Evolutionary conservation across 1,140 invertebrate species (phyloP), one percentile per base, ranked within the genome.

Genomic region (Atta texana): DNA sequence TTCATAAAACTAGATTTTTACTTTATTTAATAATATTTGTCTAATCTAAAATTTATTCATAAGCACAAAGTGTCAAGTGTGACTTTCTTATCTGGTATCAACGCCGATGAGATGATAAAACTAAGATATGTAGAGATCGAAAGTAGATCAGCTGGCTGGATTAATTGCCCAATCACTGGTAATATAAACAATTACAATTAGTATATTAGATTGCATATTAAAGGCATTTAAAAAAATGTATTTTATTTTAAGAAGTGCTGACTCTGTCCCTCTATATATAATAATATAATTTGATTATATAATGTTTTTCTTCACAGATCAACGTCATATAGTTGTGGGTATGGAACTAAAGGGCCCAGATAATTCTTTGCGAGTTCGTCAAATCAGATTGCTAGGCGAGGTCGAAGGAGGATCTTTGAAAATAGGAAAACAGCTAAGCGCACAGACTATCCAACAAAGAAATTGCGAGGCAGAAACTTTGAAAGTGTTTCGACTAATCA

Each of bases 401-500:
- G 93, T 96, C 1, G 95, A 96, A 88, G 96, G 95, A 21, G 96
- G 96, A 92, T 93, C 94, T 0, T 86, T 96, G 31, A 95, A 95
- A 93, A 84, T 96, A 63, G 94, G 95, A 16, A 96, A 96, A 90
- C 95, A 96, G 85, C 92, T 96, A 51, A 96, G 92, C 88, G 94
- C 96, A 0, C 88, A 95, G 18, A 96, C 96, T n/a, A 97, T 98
- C 49, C 97, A 98, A 81, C 98, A 98, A 91, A 96, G 97, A 72
- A 98, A 98, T 92, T 98, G 98, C 92, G 98, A 99, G 95, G 95
- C 97, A 16, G 98, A 99, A 95, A 99, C 99, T 0, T 95, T 99
- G 12, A 96, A 98, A 92, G 98, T 99, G 0, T 99, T 99, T 93
- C 96, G 98, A n/a, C 95, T 99, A 1, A 97, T 99, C 7, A 99